Evolutionary conservation across 1,140 invertebrate genomes (phyloP).

Genomic region (Ooceraea biroi): DNA sequence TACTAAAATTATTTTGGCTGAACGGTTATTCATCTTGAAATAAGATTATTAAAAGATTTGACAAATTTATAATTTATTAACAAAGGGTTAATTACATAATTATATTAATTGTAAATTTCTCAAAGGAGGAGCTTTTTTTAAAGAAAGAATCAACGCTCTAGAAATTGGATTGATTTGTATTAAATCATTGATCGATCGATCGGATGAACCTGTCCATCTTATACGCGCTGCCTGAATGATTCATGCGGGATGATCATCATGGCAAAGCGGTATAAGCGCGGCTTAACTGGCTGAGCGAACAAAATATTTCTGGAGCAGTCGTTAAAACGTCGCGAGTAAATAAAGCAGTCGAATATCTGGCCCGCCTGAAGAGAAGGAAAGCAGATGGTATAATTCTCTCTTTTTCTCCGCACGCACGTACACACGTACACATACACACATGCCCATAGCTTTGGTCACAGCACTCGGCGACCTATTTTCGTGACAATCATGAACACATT

Average conservation of each 20-base stretch:
- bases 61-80: too few relatives aligned
- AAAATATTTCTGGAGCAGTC: slow-evolving; percentile 28
- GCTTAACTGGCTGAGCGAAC: neutral
- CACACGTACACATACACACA: neutral
- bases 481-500: slow-evolving; percentile 65
- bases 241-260: neutral
- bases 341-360: slow-evolving; percentile 50
- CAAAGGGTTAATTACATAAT: too few relatives aligned
- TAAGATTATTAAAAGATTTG: neutral
- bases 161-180: neutral
- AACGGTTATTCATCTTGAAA: neutral
- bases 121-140: too few relatives aligned
- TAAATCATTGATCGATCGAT: neutral
- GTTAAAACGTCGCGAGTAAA: slow-evolving; percentile 35
- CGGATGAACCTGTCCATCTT: neutral
- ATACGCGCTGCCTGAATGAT: neutral
- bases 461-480: slow-evolving; percentile 66
- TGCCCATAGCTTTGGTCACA: neutral
- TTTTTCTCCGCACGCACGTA: slow-evolving; percentile 27
- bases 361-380: slow-evolving; percentile 55
- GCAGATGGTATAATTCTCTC: slow-evolving; percentile 45
- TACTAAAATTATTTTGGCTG: too few relatives aligned
- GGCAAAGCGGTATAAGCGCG: neutral
- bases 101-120: too few relatives aligned
- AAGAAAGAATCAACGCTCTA: too few relatives aligned